A percentile compares a stretch with the other conserved stretches of the same genome.
Evolutionary conservation across 2,888 invertebrate genomes (phyloP).

Genomic region (Drosophila emarginata): DNA sequence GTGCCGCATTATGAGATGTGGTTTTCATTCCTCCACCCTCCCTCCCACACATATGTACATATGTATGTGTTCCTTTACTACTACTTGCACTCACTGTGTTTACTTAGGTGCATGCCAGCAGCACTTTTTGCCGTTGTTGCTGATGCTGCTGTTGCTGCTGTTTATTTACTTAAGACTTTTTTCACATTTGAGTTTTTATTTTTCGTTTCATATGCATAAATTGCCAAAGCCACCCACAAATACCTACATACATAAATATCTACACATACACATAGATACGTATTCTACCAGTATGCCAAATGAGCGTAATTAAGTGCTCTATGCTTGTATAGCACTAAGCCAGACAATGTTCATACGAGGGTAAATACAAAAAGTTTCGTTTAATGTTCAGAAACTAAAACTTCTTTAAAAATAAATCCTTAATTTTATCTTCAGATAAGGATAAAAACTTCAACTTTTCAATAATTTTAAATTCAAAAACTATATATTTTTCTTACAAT

Average conservation of each 20-base stretch:
- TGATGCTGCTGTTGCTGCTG: conserved; percentile 49
- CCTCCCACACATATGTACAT: background rate
- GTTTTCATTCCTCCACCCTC: background rate
- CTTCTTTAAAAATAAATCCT: too few relatives aligned
- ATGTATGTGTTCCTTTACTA: conserved; percentile 11
- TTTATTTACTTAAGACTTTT: conserved; percentile 73
- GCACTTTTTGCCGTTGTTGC: conserved; percentile 55
- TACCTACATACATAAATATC: conserved; percentile 22
- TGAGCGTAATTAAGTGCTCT: conserved; percentile 39
- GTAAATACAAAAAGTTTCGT: background rate
- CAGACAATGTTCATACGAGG: background rate
- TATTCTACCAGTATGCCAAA: conserved; percentile 34
- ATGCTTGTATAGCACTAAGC: background rate
- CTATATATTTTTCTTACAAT: too few relatives aligned
- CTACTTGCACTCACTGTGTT: conserved; percentile 45
- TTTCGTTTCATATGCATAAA: conserved; percentile 64
- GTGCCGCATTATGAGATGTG: conserved; percentile 57
- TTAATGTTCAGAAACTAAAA: too few relatives aligned
- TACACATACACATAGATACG: conserved; percentile 24
- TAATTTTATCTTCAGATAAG: too few relatives aligned
- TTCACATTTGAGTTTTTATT: conserved; percentile 56
- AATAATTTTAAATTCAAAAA: too few relatives aligned
- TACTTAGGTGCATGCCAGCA: conserved; percentile 72
- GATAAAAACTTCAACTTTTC: too few relatives aligned
- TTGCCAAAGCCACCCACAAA: conserved; percentile 50